Evolutionary conservation across 2,888 invertebrate species (phyloP).

Genomic region (Autographa gamma): DNA sequence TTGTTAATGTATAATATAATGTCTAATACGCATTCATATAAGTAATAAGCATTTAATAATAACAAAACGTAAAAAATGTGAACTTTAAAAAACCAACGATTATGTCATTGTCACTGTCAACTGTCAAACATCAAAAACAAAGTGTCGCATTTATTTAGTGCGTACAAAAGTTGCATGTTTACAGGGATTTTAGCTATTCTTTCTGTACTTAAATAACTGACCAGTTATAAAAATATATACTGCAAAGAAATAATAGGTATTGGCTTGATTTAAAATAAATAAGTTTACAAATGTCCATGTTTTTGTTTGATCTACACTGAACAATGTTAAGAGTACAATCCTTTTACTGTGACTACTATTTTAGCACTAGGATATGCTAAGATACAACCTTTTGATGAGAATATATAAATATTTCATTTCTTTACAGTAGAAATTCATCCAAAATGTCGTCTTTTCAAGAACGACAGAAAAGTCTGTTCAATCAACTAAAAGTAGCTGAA

Average conservation of each 20-base stretch:
- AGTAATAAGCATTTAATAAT: too few relatives aligned
- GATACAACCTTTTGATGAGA: too few relatives aligned
- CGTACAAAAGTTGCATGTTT: not conserved
- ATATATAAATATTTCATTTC: not conserved
- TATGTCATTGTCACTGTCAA: not conserved
- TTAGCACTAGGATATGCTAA: too few relatives aligned
- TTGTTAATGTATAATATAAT: too few relatives aligned
- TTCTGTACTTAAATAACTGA: not conserved
- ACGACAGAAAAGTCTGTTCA: constrained; percentile 92
- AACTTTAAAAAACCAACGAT: not conserved
- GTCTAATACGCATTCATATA: too few relatives aligned
- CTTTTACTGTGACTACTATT: too few relatives aligned
- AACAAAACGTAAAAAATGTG: not conserved
- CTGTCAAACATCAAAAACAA: not conserved
- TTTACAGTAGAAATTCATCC: constrained; percentile 28
- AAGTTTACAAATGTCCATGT: too few relatives aligned
- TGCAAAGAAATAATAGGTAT: not conserved
- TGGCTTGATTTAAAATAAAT: not conserved
- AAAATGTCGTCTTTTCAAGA: constrained; percentile 86
- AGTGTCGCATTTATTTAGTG: not conserved
- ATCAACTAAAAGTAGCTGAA: constrained; percentile 91
- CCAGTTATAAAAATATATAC: not conserved
- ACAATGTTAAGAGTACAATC: too few relatives aligned
- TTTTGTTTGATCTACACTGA: too few relatives aligned
- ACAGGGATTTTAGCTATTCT: not conserved